Evolutionary conservation across 2,888 invertebrate genomes (phyloP).

Genomic region (Chrysina gloriosa): DNA sequence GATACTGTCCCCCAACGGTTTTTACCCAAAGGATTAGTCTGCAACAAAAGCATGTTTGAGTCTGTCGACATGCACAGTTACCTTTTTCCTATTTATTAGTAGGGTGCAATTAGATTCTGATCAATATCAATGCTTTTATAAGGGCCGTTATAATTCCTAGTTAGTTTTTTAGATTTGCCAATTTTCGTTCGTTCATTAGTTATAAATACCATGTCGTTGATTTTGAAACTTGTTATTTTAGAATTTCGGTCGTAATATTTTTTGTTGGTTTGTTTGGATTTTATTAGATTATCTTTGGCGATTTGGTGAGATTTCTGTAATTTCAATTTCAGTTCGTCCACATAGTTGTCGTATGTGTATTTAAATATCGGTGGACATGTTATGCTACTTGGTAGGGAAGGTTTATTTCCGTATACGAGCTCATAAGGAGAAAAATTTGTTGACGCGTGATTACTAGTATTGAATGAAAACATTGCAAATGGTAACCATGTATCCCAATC

Average conservation of each 20-base stretch:
- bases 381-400: conserved; percentile 46
- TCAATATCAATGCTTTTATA: conserved; percentile 13
- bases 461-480: conserved; percentile 54
- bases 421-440: conserved; percentile 52
- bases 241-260: conserved; percentile 16
- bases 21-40: not conserved
- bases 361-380: conserved; percentile 48
- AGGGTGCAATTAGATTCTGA: conserved; percentile 7
- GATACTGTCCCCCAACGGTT: not conserved
- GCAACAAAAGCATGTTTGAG: conserved; percentile 25
- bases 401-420: conserved; percentile 49
- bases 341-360: conserved; percentile 51
- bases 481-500: conserved; percentile 57
- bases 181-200: not conserved
- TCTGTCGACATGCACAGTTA: conserved; percentile 28
- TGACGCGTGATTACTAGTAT: conserved; percentile 47
- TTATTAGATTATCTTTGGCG: conserved; percentile 48
- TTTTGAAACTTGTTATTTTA: not conserved
- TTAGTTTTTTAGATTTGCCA: not conserved
- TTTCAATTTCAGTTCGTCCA: conserved; percentile 47
- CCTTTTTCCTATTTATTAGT: conserved; percentile 9
- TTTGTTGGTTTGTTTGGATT: conserved; percentile 48
- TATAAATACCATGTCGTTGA: conserved; percentile 1
- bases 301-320: conserved; percentile 49
- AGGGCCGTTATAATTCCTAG: not conserved